Percentiles rank a stretch among this genome's conserved stretches.
These are phyloP conservation scores for Helicoverpa assulta DNA, from an alignment of 2,888 invertebrate species.

Conservation along the genomic window DNA sequence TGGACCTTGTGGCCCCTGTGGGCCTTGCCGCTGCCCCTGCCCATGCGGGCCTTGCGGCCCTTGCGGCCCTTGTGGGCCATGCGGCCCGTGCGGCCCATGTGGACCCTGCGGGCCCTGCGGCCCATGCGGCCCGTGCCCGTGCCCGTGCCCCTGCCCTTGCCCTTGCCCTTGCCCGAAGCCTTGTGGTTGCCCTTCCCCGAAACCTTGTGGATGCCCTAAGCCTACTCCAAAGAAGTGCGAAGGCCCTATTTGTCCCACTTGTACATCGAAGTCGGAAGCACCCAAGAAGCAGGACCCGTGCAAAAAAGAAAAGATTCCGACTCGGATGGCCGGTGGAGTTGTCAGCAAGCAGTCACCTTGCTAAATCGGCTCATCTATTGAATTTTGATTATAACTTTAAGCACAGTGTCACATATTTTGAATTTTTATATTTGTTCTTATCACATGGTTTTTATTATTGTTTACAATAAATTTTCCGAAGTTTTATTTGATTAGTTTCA, in stretches of 20 bases:
- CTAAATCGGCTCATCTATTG: slow-evolving; percentile 6
- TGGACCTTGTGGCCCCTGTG: slow-evolving; percentile 66
- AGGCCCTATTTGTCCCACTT: slow-evolving; percentile 24
- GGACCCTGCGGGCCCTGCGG: slow-evolving; percentile 61
- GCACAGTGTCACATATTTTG: slow-evolving; percentile 15
- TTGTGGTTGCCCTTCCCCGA: slow-evolving; percentile 61
- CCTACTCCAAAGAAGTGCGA: slow-evolving; percentile 47
- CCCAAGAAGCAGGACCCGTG: slow-evolving; percentile 40
- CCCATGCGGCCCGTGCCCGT: slow-evolving; percentile 58
- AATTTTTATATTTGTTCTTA: slow-evolving; percentile 26
- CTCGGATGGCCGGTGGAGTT: slow-evolving; percentile 57
- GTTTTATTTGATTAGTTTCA: slow-evolving; percentile 30
- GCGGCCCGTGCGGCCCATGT: slow-evolving; percentile 63
- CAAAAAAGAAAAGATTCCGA: slow-evolving; percentile 65
- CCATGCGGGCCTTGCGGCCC: slow-evolving; percentile 54
- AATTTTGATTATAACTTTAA: background rate
- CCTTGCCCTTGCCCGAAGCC: slow-evolving; percentile 38
- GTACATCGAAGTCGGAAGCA: slow-evolving; percentile 16
- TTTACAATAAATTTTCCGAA: slow-evolving; percentile 51
- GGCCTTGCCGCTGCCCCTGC: slow-evolving; percentile 59
- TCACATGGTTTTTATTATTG: slow-evolving; percentile 5
- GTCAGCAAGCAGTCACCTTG: slow-evolving; percentile 50
- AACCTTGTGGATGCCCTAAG: slow-evolving; percentile 50
- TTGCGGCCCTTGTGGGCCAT: slow-evolving; percentile 64
- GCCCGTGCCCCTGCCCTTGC: slow-evolving; percentile 30